Evolutionary conservation across 2,888 invertebrate genomes (phyloP).

Genomic region (Netelia fuscicornis): DNA sequence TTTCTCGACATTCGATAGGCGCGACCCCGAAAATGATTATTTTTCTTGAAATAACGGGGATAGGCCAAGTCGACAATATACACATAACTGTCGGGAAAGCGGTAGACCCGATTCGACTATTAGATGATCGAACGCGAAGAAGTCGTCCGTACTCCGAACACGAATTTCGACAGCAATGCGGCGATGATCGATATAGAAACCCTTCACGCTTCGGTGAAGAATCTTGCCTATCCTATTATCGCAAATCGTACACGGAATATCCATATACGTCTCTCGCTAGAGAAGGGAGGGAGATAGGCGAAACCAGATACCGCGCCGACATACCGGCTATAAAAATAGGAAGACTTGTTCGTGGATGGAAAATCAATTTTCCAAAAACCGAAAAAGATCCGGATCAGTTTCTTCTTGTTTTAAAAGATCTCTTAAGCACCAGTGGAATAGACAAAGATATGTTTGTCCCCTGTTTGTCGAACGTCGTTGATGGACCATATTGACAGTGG

Average conservation of each 20-base stretch:
- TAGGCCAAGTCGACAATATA: background rate
- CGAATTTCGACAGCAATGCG: no score
- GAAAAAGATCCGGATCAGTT: conserved; percentile 55
- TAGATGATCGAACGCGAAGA: no score
- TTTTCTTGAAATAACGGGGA: background rate
- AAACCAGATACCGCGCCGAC: background rate
- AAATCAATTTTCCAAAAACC: conserved; percentile 44
- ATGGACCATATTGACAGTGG: conserved; percentile 43
- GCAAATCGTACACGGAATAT: background rate
- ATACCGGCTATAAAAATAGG: conserved; percentile 9
- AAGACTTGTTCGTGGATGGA: conserved; percentile 13
- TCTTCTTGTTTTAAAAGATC: conserved; percentile 39
- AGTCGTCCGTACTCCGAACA: no score
- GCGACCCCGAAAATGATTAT: no score
- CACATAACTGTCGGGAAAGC: background rate
- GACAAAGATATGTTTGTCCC: conserved; percentile 49
- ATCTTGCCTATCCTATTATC: background rate
- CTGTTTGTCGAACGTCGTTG: conserved; percentile 51
- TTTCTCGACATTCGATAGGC: no score
- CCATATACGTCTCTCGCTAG: background rate
- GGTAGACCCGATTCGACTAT: no score
- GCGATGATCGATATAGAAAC: no score
- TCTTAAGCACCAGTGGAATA: conserved; percentile 33
- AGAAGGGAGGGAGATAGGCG: background rate
- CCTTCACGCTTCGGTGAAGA: no score